A percentile compares a stretch with the other conserved stretches of the same genome.
Conservation (phyloP, 2,797 vertebrate species). For the Tangara arthus region DNA sequence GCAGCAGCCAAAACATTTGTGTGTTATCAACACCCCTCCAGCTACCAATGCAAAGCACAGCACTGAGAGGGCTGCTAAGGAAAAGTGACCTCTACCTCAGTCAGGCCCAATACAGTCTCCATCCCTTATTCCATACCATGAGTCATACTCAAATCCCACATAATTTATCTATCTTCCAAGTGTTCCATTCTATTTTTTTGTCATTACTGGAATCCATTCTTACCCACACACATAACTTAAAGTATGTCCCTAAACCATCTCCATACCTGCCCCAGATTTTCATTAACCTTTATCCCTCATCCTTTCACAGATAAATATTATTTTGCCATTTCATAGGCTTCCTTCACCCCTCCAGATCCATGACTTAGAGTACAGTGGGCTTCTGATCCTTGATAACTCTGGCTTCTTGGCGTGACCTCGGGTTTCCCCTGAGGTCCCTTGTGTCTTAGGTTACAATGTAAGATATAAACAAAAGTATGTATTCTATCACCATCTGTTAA, state of each 20-base stretch:
- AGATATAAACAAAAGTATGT: no score
- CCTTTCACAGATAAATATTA: background rate
- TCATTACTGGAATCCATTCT: background rate
- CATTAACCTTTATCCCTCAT: background rate
- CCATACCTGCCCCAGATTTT: background rate
- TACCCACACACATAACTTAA: background rate
- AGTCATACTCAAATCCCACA: background rate
- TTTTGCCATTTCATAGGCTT: background rate
- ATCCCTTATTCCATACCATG: no score
- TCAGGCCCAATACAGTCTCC: background rate
- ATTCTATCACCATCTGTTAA: background rate
- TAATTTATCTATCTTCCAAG: background rate
- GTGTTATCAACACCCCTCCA: background rate
- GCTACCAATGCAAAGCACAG: background rate
- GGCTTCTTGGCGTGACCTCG: accelerated
- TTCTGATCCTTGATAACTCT: background rate
- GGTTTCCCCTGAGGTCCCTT: background rate
- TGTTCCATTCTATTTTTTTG: background rate
- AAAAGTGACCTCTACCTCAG: background rate
- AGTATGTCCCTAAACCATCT: background rate
- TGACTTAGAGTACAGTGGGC: background rate
- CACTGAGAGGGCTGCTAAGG: background rate
- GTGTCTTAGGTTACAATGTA: background rate
- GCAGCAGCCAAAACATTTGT: background rate
- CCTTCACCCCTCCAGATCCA: background rate